A percentile compares a stretch with the other conserved stretches of the same genome.
phyloP scores from a whole-genome alignment of 2,113 vertebrate genomes.

The Natator depressus region DNA sequence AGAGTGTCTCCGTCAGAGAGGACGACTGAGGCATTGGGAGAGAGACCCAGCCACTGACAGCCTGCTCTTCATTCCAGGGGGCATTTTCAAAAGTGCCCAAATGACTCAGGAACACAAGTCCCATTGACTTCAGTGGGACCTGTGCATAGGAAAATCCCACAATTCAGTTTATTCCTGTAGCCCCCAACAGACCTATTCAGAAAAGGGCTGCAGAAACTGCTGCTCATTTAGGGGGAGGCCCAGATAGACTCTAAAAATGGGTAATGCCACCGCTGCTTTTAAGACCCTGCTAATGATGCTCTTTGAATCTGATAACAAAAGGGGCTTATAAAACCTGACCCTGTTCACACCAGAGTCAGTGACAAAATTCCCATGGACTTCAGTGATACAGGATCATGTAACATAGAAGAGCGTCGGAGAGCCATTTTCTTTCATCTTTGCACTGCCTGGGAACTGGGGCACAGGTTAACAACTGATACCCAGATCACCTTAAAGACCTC shows the following conservation, averaged over 20 bases:
- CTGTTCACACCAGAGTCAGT: neutral
- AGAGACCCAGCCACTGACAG: neutral
- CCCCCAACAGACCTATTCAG: neutral
- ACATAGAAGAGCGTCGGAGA: neutral
- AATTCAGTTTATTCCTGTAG: fast-evolving
- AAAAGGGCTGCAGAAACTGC: fast-evolving
- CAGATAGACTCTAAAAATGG: neutral
- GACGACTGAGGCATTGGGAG: neutral
- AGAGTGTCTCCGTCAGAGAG: neutral
- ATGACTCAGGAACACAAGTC: fast-evolving
- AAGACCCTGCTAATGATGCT: neutral
- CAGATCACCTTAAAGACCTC: neutral
- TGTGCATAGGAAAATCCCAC: neutral
- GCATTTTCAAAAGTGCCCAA: neutral
- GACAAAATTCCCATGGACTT: fast-evolving
- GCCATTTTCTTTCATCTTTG: neutral
- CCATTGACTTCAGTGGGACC: neutral
- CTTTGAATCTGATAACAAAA: neutral
- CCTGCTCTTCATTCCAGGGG: neutral
- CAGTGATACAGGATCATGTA: neutral
- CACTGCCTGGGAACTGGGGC: fast-evolving
- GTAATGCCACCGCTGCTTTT: neutral
- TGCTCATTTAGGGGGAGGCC: fast-evolving
- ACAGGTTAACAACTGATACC: neutral
- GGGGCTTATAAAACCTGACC: neutral